Evolutionary conservation across 2,888 invertebrate species (phyloP), one percentile per base, ranked within the genome.

Genomic region (Eremobia ochroleuca): DNA sequence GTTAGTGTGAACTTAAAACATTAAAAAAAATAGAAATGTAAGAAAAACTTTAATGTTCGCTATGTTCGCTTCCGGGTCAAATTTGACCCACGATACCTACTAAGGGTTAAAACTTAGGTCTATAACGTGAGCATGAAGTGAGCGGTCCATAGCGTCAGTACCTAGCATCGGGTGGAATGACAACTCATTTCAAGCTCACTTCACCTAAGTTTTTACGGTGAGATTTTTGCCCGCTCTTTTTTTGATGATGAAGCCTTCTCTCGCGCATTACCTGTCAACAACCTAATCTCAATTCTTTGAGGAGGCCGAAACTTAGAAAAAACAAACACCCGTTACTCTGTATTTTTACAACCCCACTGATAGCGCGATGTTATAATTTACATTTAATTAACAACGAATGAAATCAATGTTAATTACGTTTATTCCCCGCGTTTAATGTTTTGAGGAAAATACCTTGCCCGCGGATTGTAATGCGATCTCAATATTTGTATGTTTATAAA

Each of bases 391-490:
- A 80, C 64, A 79, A 52, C 73, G 31, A 81, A 72, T 69, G 43
- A 79, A 76, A 81, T 76, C 77, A 79, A 81, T 77, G 69, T 70
- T 70, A 79, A 83, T 81, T 74, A 64, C 13, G 43, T 76, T 76
- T 72, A 74, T 76, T 65, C 34, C 68, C 31, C 40, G 58, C 31
- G 55, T 85, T 80, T 73, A 65, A 82, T 78, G 59, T 64, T 80
- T 77, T 77, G 74, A 87, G 86, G 86, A 87, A 85, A 87, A 83
- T 65, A 37, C 34, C 34, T 78, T 55, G 25, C 49, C 34, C 13
- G 13, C 18, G 40, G 62, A 46, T 59, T 81, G 80, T 68, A 73
- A 85, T 72, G 61, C 52, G 72, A 73, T 79, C 75, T 68, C 68
- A 55, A 82, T 74, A 62, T 79, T 58, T 59, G 49, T 67, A 73